phyloP scores from a whole-genome alignment of 2,888 invertebrate species.

The Pterostichus niger region DNA sequence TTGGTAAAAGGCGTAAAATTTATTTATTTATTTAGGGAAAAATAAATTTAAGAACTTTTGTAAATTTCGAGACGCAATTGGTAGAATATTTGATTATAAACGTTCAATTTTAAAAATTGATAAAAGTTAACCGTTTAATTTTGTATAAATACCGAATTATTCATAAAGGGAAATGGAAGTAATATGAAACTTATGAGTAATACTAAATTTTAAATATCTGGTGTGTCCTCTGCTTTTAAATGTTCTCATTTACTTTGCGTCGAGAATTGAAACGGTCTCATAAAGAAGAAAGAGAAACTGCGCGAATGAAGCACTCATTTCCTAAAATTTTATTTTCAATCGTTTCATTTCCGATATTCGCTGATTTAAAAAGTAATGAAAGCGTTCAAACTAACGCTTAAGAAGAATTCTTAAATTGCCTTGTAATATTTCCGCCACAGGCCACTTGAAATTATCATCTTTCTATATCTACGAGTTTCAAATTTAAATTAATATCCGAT shows the following conservation, averaged over 20 bases:
- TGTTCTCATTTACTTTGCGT: background rate
- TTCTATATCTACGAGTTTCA: slow-evolving; percentile 29
- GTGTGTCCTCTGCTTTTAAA: background rate
- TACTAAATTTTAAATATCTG: background rate
- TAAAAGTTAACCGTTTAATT: too few relatives aligned
- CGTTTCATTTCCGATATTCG: slow-evolving; percentile 53
- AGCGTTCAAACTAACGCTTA: slow-evolving; percentile 28
- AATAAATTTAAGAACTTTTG: too few relatives aligned
- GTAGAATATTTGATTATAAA: too few relatives aligned
- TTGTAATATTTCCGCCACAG: slow-evolving; percentile 50
- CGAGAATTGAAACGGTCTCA: background rate
- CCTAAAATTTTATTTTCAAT: slow-evolving; percentile 54
- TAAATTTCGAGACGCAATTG: too few relatives aligned
- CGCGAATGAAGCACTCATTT: slow-evolving; percentile 34
- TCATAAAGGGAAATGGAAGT: too few relatives aligned
- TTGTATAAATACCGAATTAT: too few relatives aligned
- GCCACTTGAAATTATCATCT: slow-evolving; percentile 41
- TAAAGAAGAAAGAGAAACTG: slow-evolving; percentile 8
- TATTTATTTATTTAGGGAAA: too few relatives aligned
- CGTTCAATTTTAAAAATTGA: too few relatives aligned
- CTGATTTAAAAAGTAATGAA: slow-evolving; percentile 40
- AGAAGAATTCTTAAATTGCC: slow-evolving; percentile 51
- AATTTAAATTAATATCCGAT: slow-evolving; percentile 23
- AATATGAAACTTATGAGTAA: too few relatives aligned
- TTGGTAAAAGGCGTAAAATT: too few relatives aligned